Conservation (phyloP, 2,888 invertebrate genomes). For the Brachycybe producta region DNA sequence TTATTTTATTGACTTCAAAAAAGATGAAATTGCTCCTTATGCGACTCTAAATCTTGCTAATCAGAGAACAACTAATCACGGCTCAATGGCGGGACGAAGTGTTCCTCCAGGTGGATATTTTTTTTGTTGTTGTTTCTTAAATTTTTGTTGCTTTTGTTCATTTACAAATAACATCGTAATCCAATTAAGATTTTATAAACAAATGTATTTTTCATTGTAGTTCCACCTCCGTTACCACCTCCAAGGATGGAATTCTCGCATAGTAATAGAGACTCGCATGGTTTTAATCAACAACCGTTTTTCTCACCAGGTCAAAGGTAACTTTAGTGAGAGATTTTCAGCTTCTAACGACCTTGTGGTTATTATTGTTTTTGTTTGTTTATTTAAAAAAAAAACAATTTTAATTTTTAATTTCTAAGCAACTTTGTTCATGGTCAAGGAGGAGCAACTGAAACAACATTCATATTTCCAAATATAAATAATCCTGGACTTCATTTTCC, state of each 20-base stretch:
- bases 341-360: no score
- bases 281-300: no score
- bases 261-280: background rate
- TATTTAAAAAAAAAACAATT: background rate
- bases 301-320: no score
- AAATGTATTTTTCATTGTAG: no score
- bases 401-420: background rate
- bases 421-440: conserved; percentile 1
- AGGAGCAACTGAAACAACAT: conserved; percentile 8
- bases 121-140: no score
- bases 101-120: no score
- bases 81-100: background rate
- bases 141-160: no score
- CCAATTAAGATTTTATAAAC: no score
- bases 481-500: background rate
- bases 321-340: no score
- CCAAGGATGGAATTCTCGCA: background rate
- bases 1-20: no score
- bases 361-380: background rate
- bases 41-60: conserved; percentile 12
- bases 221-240: conserved; percentile 3
- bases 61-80: background rate
- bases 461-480: conserved; percentile 6
- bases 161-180: no score
- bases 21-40: conserved; percentile 6